Percentiles rank a stretch among this genome's conserved stretches.
These are phyloP conservation scores for Myopa tessellatipennis DNA, from an alignment of 2,888 invertebrate genomes.

Conservation along the genomic window DNA sequence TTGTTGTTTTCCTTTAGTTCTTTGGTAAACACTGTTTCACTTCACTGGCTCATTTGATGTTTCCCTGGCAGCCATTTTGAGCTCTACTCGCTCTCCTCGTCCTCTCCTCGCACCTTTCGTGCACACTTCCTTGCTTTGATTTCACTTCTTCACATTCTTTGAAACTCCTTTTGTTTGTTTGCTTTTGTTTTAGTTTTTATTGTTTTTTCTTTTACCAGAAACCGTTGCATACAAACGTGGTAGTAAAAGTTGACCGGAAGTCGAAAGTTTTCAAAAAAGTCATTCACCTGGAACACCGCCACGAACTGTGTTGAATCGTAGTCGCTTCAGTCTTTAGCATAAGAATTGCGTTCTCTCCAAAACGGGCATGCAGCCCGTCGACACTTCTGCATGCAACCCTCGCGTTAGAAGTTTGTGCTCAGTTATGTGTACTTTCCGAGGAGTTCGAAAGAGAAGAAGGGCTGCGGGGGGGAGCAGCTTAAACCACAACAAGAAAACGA, in stretches of 20 bases:
- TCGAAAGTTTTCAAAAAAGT: constrained; percentile 61
- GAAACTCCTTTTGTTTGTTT: constrained; percentile 6
- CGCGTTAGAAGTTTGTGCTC: constrained; percentile 2
- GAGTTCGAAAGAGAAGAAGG: background rate
- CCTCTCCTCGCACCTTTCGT: background rate
- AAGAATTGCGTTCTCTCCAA: background rate
- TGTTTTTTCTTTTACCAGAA: background rate
- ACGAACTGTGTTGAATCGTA: constrained; percentile 1
- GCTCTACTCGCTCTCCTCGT: constrained; percentile 5
- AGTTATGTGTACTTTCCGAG: background rate
- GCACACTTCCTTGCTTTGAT: constrained; percentile 6
- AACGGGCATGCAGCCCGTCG: background rate
- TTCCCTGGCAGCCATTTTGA: constrained; percentile 38
- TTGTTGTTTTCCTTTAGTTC: constrained; percentile 14
- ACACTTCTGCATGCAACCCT: constrained; percentile 30
- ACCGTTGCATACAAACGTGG: background rate
- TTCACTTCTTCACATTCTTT: constrained; percentile 18
- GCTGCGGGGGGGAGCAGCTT: background rate
- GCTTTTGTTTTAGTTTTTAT: background rate
- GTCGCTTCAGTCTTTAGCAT: background rate
- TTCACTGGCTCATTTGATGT: constrained; percentile 40
- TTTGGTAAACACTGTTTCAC: background rate
- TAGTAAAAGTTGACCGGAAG: constrained; percentile 63
- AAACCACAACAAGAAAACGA: too few species aligned
- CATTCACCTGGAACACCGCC: constrained; percentile 60